Evolutionary conservation across 2,797 vertebrate genomes (phyloP).

Genomic region (Lacerta bilineata): DNA sequence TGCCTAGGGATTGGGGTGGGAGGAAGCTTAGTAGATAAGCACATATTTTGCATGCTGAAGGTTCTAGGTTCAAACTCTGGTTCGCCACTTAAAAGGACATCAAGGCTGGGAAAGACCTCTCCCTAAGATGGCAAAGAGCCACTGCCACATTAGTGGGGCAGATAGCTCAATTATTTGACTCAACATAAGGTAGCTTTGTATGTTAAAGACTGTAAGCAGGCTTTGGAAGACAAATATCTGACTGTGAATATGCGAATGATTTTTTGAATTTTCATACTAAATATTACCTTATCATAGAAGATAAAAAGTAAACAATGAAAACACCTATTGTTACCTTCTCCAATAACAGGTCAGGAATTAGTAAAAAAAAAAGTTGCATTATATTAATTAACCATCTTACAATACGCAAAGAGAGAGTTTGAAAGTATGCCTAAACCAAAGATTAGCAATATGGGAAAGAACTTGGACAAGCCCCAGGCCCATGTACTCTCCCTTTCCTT

Average conservation of each 20-base stretch:
- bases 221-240: neutral
- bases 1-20: neutral
- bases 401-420: neutral
- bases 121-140: neutral
- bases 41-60: neutral
- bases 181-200: neutral
- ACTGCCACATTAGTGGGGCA: neutral
- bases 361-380: neutral
- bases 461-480: neutral
- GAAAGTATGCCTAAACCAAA: neutral
- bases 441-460: neutral
- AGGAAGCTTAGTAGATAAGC: neutral
- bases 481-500: neutral
- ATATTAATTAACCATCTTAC: neutral
- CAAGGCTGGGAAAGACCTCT: neutral
- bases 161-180: neutral
- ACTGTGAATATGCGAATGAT: neutral
- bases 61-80: too few relatives aligned
- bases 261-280: neutral
- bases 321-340: neutral
- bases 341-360: neutral
- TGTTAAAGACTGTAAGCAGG: neutral
- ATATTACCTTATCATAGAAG: neutral
- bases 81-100: neutral
- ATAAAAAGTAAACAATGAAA: neutral